Evolutionary conservation across 2,888 invertebrate species (phyloP), one percentile per base, ranked within the genome.

Genomic region (Sinodicranocentrus sp.): DNA sequence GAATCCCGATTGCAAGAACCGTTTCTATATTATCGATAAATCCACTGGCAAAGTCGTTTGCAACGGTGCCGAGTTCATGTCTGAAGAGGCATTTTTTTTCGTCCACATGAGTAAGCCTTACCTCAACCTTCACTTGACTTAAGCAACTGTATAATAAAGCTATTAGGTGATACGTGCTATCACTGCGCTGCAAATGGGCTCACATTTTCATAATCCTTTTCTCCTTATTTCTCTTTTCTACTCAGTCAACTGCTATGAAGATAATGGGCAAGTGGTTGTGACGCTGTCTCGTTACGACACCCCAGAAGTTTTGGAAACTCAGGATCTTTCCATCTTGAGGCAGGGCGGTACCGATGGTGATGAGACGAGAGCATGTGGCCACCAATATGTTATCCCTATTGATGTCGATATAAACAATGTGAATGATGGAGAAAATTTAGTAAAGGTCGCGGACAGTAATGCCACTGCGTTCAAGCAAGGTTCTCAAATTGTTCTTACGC

Each of bases 231-330:
- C 43, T 48, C n/a, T 13, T 63, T 39, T 71, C 17, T 68, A 52
- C n/a, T 21, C 68, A 84, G 84, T 91, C 72, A 92, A 92, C 88
- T 90, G 91, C 15, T 92, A 91, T 88, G 92, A 92, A 89, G 90
- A 91, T 44, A 90, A 91, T 71, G 90, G 89, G 17, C 90, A 91
- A 86, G 89, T 90, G n/a, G 88, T 90, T 1, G 88, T 90, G 13
- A 91, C 91, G 84, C 68, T 91, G 25, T 87, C 90, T 17, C 89
- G 90, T 2, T 90, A 90, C 84, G 90, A 91, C 33, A 89, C 89
- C 28, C 90, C 90, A 0, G 89, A 90, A 33, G 89, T 91, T 25
- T 85, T 91, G 28, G 89, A 90, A 33, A 89, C 89, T 19, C 89
- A 91, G 71, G 89, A 89, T 84, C 84, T 91, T 44, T 88, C 90